phyloP scores from a whole-genome alignment of 1,140 invertebrate genomes.

The Drosophila willistoni region DNA sequence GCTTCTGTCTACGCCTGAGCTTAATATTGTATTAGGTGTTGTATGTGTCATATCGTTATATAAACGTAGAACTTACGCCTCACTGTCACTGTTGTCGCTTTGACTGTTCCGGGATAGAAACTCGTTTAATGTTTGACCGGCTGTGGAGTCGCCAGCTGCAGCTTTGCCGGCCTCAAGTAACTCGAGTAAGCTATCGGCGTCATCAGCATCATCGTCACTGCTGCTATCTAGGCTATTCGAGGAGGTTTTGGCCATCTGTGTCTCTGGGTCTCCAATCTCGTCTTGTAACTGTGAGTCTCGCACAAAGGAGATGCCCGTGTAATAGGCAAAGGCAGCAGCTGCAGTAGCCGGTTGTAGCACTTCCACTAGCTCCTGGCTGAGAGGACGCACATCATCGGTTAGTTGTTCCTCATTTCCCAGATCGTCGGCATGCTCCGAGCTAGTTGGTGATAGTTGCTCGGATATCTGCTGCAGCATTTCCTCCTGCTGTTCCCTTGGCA shows the following conservation, averaged over 20 bases:
- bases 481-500: constrained; percentile 67
- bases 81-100: constrained; percentile 60
- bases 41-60: not conserved
- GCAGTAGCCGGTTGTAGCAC: constrained; percentile 66
- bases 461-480: constrained; percentile 73
- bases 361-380: constrained; percentile 70
- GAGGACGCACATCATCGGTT: constrained; percentile 54
- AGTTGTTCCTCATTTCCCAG: not conserved
- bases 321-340: constrained; percentile 75
- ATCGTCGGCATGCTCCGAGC: constrained; percentile 27
- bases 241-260: constrained; percentile 15
- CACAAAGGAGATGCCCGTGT: constrained; percentile 77
- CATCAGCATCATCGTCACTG: constrained; percentile 63
- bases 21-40: not conserved
- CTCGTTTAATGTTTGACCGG: constrained; percentile 58
- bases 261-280: constrained; percentile 20
- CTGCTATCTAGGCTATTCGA: constrained; percentile 62
- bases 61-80: constrained; percentile 50
- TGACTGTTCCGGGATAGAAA: constrained; percentile 43
- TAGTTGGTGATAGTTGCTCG: constrained; percentile 62
- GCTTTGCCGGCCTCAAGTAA: constrained; percentile 43
- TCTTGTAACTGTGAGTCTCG: constrained; percentile 55
- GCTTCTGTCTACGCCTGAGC: constrained; percentile 55
- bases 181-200: constrained; percentile 56
- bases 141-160: constrained; percentile 39